Evolutionary conservation across 2,888 invertebrate species (phyloP), one percentile per base, ranked within the genome.

Genomic region (Rhabditoides inermis): DNA sequence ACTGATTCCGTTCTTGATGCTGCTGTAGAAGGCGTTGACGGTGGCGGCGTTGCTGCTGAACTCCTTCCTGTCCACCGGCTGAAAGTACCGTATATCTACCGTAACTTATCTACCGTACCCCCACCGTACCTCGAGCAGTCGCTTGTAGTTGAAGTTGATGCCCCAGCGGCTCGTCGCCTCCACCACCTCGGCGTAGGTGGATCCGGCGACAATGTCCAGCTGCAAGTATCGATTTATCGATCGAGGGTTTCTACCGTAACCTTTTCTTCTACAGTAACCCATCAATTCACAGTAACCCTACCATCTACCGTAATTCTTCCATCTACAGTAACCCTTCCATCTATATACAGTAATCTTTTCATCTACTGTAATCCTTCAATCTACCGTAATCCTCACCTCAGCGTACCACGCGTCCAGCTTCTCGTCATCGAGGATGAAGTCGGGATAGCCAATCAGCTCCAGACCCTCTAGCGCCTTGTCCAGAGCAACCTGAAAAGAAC

Each of bases 151-250:
- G 53, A 60, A 65, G 49, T 65, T 58, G 45, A 56, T 60, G n/a
- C 58, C 45, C 61, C 61, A 67, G 47, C 55, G 49, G 12, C 73
- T 75, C 84, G 87, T 48, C 86, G 85, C 28, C 85, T 84, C 45
- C 88, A 89, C 90, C 76, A 91, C 90, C 52, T 85, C 82, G 73
- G 91, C 91, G 73, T 90, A 92, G 51, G 86, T 83, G 65, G 86
- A 84, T 39, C 78, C 47, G 5, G 53, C 77, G 2, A 81, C 82
- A 26, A 89, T 87, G 73, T 86, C 83, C 15, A 86, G 82, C 77
- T 89, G 88, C 73, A 82, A 69, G n/a, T n/a, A n/a, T n/a, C n/a
- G n/a, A n/a, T n/a, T n/a, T n/a, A n/a, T n/a, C n/a, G n/a, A n/a
- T n/a, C n/a, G n/a, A n/a, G n/a, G n/a, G n/a, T n/a, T n/a, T 32